Base-by-base conservation (phyloP, 2,797 vertebrate species). In the Pogoniulus pusillus region DNA sequence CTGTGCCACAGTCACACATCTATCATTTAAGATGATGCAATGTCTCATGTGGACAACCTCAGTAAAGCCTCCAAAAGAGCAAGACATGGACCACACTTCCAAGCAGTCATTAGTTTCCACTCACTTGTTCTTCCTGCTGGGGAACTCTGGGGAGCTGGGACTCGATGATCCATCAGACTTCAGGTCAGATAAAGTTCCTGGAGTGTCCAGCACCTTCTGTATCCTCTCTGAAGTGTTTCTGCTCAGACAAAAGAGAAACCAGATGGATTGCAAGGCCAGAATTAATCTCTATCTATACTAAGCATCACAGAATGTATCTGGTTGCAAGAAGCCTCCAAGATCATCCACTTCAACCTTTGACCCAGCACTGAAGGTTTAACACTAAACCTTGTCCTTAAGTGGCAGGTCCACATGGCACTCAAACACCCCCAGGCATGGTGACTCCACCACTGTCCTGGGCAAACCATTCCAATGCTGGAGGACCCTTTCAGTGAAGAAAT, bases 61-160 rank as follows among this genome's bases (percentile, higher is more conserved):
- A 64, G 39, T 43, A 70, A 66, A 91, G 57, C 49, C 54, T 87
- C 71, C 62, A 65, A 84, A 22, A 79, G 62, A 86, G 64, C 12
- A 47, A 92, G 74, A 71, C 57, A 71, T 54, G 57, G 39, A 81
- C 18, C 60, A 63, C 47, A 32, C 22, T 37, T 71, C 66, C 59
- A 90, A 49, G 68, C 24, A 86, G 49, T 39, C 60, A 59, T 66
- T 34, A 58, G 70, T 93, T 93, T 81, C 70, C 87, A 95, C 96
- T 96, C 91, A 97, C 96, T 94, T 96, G 94, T 53, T 96, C 53
- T 96, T 97, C 82, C 96, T 96, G 89, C 34, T 96, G 29, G 96
- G 96, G 79, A 97, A 93, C 66, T 97, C 96, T 79, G 96, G 96
- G 54, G 96, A 97, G 76, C 96, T 96, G 69, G 96, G 96, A 91